These are phyloP conservation scores for Micronisus gabar DNA, from an alignment of 2,113 vertebrate genomes.

Conservation along the genomic window DNA sequence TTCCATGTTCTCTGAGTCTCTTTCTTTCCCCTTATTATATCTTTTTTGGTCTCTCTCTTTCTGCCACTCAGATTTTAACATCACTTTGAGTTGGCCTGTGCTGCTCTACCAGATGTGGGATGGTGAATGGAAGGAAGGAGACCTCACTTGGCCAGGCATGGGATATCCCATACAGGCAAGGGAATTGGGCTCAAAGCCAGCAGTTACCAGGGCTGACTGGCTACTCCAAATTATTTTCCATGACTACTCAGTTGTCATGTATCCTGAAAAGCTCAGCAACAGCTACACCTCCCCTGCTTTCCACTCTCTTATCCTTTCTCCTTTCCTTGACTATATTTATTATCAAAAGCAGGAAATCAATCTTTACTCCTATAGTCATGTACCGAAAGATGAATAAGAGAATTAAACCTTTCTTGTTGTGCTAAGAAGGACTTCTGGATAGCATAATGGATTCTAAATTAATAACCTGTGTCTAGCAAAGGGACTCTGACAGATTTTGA, in stretches of 20 bases:
- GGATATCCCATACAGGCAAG: neutral
- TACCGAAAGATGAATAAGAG: neutral
- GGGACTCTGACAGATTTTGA: neutral
- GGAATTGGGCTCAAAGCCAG: neutral
- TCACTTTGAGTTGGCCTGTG: neutral
- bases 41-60: neutral
- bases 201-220: neutral
- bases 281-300: neutral
- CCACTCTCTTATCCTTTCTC: neutral
- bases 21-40: neutral
- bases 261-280: neutral
- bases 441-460: conserved; percentile 13
- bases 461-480: neutral
- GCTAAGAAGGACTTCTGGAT: conserved; percentile 2
- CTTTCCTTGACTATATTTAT: neutral
- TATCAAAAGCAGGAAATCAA: neutral
- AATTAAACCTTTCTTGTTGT: neutral
- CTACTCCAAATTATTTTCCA: neutral
- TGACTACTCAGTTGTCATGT: neutral
- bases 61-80: neutral
- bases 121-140: neutral
- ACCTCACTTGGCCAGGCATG: neutral
- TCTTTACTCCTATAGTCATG: neutral
- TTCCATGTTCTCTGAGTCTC: neutral
- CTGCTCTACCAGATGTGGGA: neutral